phyloP scores from a whole-genome alignment of 2,888 invertebrate genomes.

The Mimachlamys varia region DNA sequence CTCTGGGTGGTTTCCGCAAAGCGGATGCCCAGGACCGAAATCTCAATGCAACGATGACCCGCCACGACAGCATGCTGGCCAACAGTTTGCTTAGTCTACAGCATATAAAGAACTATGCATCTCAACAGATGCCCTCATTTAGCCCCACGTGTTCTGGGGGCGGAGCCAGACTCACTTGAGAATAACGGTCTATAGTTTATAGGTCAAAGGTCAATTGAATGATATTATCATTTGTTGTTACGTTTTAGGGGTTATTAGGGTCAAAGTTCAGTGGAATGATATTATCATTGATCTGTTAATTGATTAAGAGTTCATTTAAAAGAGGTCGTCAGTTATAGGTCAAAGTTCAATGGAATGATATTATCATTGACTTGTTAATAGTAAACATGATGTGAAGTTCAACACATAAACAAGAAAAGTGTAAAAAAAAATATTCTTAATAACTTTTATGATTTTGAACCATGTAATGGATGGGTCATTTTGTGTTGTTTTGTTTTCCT shows the following conservation, averaged over 20 bases:
- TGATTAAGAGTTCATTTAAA: no score
- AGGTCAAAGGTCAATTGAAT: not conserved
- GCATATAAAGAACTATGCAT: constrained; percentile 93
- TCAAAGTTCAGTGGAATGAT: constrained; percentile 32
- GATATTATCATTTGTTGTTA: constrained; percentile 24
- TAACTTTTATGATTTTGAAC: not conserved
- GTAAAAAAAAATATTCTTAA: not conserved
- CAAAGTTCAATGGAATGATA: constrained; percentile 33
- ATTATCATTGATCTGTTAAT: constrained; percentile 28
- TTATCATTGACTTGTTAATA: not conserved
- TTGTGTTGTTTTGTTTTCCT: not conserved
- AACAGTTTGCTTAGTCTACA: constrained; percentile 86
- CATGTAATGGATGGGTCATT: constrained; percentile 29
- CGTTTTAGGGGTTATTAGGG: not conserved
- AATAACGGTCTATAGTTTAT: constrained; percentile 39
- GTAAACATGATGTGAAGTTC: constrained; percentile 17
- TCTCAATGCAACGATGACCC: constrained; percentile 71
- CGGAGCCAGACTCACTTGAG: constrained; percentile 72
- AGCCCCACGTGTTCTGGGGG: constrained; percentile 71
- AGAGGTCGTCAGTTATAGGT: not conserved
- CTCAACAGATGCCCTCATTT: constrained; percentile 76
- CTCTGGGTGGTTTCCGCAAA: constrained; percentile 91
- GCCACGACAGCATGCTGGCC: constrained; percentile 67
- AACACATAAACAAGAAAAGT: constrained; percentile 21
- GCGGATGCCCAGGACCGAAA: constrained; percentile 78